Evolutionary conservation across 2,888 invertebrate genomes (phyloP).

Genomic region (Neoitamus cyanurus): DNA sequence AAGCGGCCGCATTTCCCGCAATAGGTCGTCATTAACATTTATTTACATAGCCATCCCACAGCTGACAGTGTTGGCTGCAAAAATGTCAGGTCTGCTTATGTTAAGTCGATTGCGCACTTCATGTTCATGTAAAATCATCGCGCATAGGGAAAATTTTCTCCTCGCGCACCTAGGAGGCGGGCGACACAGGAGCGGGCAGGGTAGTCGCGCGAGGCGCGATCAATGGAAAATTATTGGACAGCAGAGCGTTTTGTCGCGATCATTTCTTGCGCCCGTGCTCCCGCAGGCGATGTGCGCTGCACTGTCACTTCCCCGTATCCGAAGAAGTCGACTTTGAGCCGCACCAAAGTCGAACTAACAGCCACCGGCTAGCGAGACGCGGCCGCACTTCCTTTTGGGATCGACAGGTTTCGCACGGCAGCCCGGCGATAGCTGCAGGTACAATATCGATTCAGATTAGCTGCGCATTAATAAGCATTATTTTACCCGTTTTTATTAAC

Average conservation of each 20-base stretch:
- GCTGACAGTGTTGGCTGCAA: slow-evolving; percentile 30
- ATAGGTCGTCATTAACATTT: slow-evolving; percentile 42
- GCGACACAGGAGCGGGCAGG: background rate
- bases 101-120: slow-evolving; percentile 42
- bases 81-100: slow-evolving; percentile 41
- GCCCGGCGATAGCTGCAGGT: slow-evolving; percentile 7
- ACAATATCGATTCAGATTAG: slow-evolving; percentile 45
- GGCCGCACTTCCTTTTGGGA: slow-evolving; percentile 30
- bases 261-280: slow-evolving; percentile 14
- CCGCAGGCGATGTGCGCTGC: background rate
- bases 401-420: slow-evolving; percentile 21
- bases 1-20: slow-evolving; percentile 13
- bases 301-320: background rate
- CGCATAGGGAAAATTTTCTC: slow-evolving; percentile 15
- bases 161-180: background rate
- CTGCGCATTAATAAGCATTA: slow-evolving; percentile 26
- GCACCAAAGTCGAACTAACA: background rate
- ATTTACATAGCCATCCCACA: slow-evolving; percentile 41
- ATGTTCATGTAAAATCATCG: slow-evolving; percentile 42
- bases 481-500: slow-evolving; percentile 35
- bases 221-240: slow-evolving; percentile 42
- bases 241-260: slow-evolving; percentile 38
- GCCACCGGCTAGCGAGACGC: background rate
- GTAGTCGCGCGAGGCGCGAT: slow-evolving; percentile 4
- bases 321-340: background rate